Evolutionary conservation across 2,888 invertebrate genomes (phyloP).

Genomic region (Cepaea hortensis): DNA sequence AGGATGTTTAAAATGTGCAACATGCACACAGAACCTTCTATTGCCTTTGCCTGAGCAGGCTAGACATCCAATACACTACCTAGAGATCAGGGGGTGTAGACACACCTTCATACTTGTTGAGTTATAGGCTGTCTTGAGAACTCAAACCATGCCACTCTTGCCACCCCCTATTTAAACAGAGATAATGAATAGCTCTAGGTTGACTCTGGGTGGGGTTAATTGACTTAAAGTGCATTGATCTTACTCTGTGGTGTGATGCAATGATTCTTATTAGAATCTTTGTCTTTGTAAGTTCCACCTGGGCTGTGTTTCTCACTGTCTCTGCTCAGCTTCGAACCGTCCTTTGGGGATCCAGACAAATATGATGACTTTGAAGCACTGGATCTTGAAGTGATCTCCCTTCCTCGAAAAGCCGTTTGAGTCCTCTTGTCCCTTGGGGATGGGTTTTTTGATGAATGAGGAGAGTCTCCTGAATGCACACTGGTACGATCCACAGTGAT

Average conservation of each 20-base stretch:
- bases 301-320: constrained; percentile 14
- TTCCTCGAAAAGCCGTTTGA: background rate
- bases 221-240: background rate
- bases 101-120: no score
- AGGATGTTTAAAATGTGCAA: no score
- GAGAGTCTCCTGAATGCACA: background rate
- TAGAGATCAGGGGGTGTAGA: no score
- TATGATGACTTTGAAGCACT: constrained; percentile 7
- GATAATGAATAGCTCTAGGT: no score
- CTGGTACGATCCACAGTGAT: constrained; percentile 17
- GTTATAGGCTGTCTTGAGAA: no score
- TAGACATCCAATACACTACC: no score
- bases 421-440: constrained; percentile 27
- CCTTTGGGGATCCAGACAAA: background rate
- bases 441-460: constrained; percentile 8
- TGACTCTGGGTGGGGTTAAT: no score
- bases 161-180: no score
- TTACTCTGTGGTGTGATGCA: constrained; percentile 23
- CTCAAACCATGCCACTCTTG: no score
- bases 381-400: background rate
- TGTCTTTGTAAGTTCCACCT: background rate
- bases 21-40: no score
- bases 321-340: background rate
- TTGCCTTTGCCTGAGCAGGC: no score
- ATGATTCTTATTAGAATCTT: background rate